phyloP scores from a whole-genome alignment of 35 echinoderm and acorn worm genomes.

The Ophioderma brevispina region DNA sequence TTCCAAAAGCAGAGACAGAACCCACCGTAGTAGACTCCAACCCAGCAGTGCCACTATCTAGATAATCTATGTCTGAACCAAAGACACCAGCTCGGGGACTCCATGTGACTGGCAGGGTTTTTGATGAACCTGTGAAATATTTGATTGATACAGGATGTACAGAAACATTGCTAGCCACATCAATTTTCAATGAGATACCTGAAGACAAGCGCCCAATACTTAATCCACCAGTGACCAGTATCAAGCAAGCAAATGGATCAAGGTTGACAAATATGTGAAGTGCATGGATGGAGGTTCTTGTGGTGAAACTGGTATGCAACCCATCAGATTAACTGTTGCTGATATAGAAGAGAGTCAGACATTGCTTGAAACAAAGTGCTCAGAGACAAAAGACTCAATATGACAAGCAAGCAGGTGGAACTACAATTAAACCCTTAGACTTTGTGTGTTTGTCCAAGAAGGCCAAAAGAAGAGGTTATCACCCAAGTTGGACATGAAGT shows the following conservation, averaged over 20 bases:
- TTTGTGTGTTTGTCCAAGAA: not conserved
- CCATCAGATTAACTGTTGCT: not conserved
- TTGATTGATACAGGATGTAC: not conserved
- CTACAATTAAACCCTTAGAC: not conserved
- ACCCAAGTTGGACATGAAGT: constrained; percentile 49
- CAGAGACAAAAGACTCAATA: not conserved
- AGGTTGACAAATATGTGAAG: not conserved
- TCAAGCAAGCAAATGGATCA: not conserved
- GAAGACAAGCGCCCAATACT: not conserved
- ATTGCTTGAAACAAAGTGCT: constrained; percentile 19
- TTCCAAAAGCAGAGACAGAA: no score
- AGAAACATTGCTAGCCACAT: not conserved
- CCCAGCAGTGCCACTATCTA: no score
- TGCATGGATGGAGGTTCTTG: not conserved
- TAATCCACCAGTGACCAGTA: not conserved
- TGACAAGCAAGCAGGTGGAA: not conserved
- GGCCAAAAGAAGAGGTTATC: constrained; percentile 11
- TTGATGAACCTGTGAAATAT: not conserved
- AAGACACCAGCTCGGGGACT: not conserved
- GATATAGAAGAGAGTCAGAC: not conserved
- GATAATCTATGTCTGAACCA: not conserved
- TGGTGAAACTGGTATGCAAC: not conserved
- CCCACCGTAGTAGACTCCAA: no score
- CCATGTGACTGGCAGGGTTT: not conserved
- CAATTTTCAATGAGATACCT: not conserved